These are phyloP conservation scores for Drosophila siamana DNA, from an alignment of 2,888 invertebrate genomes.

Conservation along the genomic window DNA sequence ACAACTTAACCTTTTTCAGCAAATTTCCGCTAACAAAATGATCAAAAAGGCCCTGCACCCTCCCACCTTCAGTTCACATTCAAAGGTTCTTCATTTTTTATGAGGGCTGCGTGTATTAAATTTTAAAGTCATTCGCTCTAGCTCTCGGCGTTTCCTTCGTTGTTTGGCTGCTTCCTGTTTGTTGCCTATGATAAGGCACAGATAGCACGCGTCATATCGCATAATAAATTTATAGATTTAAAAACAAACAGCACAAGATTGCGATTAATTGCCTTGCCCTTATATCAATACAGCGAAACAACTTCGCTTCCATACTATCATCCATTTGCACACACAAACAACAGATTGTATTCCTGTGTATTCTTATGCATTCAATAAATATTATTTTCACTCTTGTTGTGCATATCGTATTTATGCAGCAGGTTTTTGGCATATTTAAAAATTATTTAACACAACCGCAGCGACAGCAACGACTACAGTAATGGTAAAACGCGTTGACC, in stretches of 20 bases:
- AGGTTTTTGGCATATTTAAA: conserved; percentile 40
- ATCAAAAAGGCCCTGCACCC: conserved; percentile 20
- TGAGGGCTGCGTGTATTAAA: conserved; percentile 43
- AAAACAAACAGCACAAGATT: conserved; percentile 28
- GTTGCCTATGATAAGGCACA: conserved; percentile 47
- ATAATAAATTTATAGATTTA: conserved; percentile 36
- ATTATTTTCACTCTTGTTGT: conserved; percentile 17
- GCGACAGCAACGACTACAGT: background rate
- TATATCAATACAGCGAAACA: conserved; percentile 50
- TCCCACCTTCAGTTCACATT: background rate
- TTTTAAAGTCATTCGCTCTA: conserved; percentile 46
- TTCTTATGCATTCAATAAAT: conserved; percentile 8
- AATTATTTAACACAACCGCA: conserved; percentile 47
- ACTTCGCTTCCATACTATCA: conserved; percentile 41
- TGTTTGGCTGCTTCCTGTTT: conserved; percentile 23
- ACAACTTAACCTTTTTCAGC: conserved; percentile 77
- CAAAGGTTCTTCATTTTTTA: conserved; percentile 24
- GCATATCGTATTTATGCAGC: conserved; percentile 30
- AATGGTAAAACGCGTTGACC: conserved; percentile 16
- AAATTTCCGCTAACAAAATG: conserved; percentile 76
- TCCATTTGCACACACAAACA: conserved; percentile 30
- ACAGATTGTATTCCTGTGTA: conserved; percentile 2
- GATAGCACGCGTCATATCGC: conserved; percentile 28
- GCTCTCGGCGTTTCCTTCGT: background rate
- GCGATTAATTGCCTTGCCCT: conserved; percentile 58